Evolutionary conservation across 2,113 vertebrate species (phyloP).

Genomic region (Stictonetta naevosa): DNA sequence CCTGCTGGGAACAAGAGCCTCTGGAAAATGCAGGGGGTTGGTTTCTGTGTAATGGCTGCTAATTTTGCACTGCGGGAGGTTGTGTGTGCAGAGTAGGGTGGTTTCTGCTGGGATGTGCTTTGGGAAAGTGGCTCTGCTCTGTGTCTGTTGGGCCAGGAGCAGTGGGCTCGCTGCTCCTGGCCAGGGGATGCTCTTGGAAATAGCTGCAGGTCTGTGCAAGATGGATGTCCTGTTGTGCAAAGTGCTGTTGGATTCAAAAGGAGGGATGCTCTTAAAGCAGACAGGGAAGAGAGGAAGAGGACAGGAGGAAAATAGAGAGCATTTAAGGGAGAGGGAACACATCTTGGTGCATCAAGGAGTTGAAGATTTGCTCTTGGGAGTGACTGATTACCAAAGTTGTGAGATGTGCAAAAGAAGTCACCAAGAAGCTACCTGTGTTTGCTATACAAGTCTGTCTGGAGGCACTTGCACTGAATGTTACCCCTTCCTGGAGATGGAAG

Average conservation of each 20-base stretch:
- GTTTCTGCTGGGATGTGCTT: neutral
- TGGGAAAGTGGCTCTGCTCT: rapidly evolving
- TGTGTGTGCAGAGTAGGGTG: rapidly evolving
- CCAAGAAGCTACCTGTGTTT: neutral
- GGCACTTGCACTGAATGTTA: neutral
- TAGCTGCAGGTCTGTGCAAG: neutral
- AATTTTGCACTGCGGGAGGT: neutral
- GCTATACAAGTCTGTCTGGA: neutral
- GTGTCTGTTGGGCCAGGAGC: neutral
- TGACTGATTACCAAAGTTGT: neutral
- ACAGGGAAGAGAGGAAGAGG: neutral
- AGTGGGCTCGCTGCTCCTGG: neutral
- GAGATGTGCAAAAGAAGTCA: neutral
- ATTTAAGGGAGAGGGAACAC: neutral
- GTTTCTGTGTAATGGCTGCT: rapidly evolving
- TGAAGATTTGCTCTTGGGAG: neutral
- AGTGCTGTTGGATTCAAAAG: neutral
- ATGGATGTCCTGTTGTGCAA: neutral
- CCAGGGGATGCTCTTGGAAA: neutral
- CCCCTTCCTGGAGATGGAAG: neutral
- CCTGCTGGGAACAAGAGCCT: neutral
- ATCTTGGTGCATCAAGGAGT: neutral
- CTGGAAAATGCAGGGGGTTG: neutral
- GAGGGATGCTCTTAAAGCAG: neutral
- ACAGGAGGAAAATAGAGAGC: neutral